phyloP scores from a whole-genome alignment of 2,888 invertebrate genomes.

The Ephialtes manifestator region DNA sequence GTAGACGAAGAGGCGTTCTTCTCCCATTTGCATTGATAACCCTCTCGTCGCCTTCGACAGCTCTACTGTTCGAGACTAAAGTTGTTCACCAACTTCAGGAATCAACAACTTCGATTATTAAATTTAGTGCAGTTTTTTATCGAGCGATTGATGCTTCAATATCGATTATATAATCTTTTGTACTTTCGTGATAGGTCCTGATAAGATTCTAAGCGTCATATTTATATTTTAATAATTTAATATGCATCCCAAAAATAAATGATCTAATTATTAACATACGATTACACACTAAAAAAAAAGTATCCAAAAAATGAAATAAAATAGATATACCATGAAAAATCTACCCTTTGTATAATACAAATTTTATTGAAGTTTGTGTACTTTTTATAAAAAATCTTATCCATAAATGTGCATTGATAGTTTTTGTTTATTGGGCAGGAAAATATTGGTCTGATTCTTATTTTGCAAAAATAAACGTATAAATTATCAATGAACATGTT shows the following conservation, averaged over 20 bases:
- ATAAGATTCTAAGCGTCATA: background rate
- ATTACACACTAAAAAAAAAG: no score
- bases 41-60: background rate
- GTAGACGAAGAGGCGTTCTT: constrained; percentile 1
- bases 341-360: no score
- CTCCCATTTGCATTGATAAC: constrained; percentile 39
- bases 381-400: no score
- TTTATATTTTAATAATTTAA: background rate
- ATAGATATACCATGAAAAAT: no score
- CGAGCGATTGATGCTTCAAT: background rate
- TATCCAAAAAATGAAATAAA: no score
- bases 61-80: background rate
- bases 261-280: background rate
- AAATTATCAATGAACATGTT: no score
- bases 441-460: no score
- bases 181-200: background rate
- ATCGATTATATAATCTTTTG: background rate
- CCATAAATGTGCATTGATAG: no score
- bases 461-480: no score
- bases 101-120: constrained; percentile 16
- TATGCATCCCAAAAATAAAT: background rate
- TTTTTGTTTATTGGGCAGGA: no score
- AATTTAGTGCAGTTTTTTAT: background rate
- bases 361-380: no score
- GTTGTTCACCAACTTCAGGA: background rate